These are phyloP conservation scores for Diaperis boleti DNA, from an alignment of 2,888 invertebrate species.

Conservation along the genomic window DNA sequence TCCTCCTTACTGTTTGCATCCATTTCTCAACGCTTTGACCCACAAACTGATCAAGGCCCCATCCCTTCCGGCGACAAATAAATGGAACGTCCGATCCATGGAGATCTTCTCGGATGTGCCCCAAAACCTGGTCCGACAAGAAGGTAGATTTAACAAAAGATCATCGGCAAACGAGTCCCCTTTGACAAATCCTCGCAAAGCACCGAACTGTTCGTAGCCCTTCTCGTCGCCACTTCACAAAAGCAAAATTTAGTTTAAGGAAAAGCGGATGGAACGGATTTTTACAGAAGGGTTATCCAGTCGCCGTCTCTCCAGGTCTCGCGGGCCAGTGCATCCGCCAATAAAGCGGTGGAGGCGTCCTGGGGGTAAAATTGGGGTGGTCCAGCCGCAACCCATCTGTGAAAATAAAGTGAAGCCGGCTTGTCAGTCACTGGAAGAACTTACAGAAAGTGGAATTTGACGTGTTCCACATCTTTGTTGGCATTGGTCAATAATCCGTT, in stretches of 20 bases:
- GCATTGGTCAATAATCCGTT: slow-evolving; percentile 73
- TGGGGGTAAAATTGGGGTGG: slow-evolving; percentile 68
- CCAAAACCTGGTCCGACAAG: slow-evolving; percentile 51
- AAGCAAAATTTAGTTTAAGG: background rate
- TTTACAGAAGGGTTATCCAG: slow-evolving; percentile 72
- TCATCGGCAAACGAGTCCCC: slow-evolving; percentile 65
- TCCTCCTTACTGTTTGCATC: slow-evolving; percentile 71
- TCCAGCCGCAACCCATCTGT: slow-evolving; percentile 71
- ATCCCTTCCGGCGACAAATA: slow-evolving; percentile 65
- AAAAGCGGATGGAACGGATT: background rate
- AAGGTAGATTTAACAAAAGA: slow-evolving; percentile 67
- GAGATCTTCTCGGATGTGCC: slow-evolving; percentile 53
- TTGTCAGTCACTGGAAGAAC: too few species aligned
- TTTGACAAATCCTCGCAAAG: slow-evolving; percentile 71
- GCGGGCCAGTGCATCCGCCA: slow-evolving; percentile 70
- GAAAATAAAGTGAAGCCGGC: too few species aligned
- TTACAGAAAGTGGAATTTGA: slow-evolving; percentile 74
- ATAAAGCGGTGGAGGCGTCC: slow-evolving; percentile 69
- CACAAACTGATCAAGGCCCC: slow-evolving; percentile 72
- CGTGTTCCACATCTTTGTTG: slow-evolving; percentile 62
- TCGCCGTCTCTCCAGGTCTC: slow-evolving; percentile 72
- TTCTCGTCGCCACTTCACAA: slow-evolving; percentile 57
- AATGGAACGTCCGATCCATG: slow-evolving; percentile 54
- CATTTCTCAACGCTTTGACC: slow-evolving; percentile 68
- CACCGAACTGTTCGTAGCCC: slow-evolving; percentile 76